These are phyloP conservation scores for Cryptotermes secundus DNA, from an alignment of 1,140 invertebrate species.

Conservation along the genomic window DNA sequence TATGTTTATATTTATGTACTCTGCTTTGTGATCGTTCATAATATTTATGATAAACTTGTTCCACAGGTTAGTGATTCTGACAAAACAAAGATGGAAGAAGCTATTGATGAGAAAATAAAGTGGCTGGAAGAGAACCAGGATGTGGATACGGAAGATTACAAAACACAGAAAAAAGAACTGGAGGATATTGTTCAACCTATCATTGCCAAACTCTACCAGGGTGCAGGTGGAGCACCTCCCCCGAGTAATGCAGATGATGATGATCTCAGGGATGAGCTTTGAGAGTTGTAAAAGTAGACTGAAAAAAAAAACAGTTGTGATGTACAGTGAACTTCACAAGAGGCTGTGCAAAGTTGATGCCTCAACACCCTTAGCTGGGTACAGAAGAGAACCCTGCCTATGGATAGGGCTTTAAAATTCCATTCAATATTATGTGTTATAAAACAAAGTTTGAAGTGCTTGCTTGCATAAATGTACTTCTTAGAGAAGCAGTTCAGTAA, in stretches of 20 bases:
- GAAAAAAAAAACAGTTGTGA: not conserved
- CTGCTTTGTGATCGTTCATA: too few species aligned
- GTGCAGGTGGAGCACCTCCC: constrained; percentile 72
- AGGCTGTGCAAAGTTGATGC: not conserved
- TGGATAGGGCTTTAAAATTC: not conserved
- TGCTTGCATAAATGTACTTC: not conserved
- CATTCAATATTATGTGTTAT: not conserved
- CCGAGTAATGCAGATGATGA: constrained; percentile 64
- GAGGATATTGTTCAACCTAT: constrained; percentile 96
- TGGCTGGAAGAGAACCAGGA: constrained; percentile 97
- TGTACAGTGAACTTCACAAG: not conserved
- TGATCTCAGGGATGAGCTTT: constrained; percentile 85
- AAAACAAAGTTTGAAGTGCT: not conserved
- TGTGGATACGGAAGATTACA: constrained; percentile 90
- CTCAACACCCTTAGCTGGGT: not conserved
- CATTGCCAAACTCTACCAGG: constrained; percentile 95
- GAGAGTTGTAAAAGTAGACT: constrained; percentile 46
- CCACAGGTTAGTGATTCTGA: constrained; percentile 77
- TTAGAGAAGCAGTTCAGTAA: not conserved
- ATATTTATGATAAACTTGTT: not conserved
- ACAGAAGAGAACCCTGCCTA: not conserved
- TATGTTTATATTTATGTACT: too few species aligned
- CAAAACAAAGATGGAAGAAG: constrained; percentile 93
- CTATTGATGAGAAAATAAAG: constrained; percentile 95
- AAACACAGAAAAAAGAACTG: constrained; percentile 96